Conservation (phyloP, 2,113 vertebrate genomes). For the Gulo gulo region DNA sequence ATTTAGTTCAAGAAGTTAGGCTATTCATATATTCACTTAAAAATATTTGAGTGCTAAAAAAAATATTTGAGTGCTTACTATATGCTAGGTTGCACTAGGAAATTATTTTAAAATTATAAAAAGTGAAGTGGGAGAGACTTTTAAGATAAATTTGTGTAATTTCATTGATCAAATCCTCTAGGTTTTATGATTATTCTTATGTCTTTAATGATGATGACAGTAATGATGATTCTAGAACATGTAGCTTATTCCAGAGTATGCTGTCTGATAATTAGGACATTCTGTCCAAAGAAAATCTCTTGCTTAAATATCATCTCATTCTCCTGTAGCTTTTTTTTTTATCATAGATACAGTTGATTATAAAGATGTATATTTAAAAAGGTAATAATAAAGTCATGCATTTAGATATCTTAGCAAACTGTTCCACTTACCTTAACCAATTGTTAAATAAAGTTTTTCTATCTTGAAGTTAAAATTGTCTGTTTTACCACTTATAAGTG, state of each 20-base stretch:
- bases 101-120: not conserved
- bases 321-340: constrained; percentile 22
- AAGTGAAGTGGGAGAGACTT: not conserved
- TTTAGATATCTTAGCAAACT: constrained; percentile 2
- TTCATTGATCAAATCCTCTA: not conserved
- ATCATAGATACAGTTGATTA: not conserved
- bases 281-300: not conserved
- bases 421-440: not conserved
- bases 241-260: not conserved
- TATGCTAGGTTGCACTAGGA: not conserved
- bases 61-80: not conserved
- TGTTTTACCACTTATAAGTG: constrained; percentile 23
- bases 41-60: constrained; percentile 7
- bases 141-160: not conserved
- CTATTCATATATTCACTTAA: not conserved
- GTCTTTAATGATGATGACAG: not conserved
- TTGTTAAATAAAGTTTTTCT: constrained; percentile 24
- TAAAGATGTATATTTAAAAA: not conserved
- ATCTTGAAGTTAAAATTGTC: not conserved
- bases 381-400: not conserved
- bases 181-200: not conserved
- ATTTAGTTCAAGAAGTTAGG: not conserved
- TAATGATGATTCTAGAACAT: not conserved
- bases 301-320: constrained; percentile 5
- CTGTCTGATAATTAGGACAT: not conserved